Evolutionary conservation across 2,888 invertebrate genomes (phyloP).

Genomic region (Phengaris arion): DNA sequence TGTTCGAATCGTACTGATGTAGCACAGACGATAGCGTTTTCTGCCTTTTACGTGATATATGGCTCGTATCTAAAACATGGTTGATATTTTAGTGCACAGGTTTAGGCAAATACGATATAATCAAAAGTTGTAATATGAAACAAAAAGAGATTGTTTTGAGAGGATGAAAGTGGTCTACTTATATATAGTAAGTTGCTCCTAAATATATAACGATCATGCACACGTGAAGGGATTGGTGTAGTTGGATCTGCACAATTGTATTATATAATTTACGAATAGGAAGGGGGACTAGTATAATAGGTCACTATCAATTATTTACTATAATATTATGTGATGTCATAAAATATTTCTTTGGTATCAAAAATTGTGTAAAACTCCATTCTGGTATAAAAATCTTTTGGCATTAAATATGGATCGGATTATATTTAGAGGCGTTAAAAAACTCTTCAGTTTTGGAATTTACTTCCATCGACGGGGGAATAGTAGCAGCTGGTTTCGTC

Average conservation of each 20-base stretch:
- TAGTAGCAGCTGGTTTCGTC: slow-evolving; percentile 93
- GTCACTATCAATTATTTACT: background rate
- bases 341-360: slow-evolving; percentile 14
- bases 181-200: background rate
- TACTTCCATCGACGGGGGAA: slow-evolving; percentile 89
- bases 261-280: background rate
- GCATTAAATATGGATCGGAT: slow-evolving; percentile 30
- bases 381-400: slow-evolving; percentile 25
- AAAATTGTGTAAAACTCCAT: slow-evolving; percentile 15
- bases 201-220: background rate
- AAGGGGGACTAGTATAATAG: background rate
- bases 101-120: background rate
- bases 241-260: background rate
- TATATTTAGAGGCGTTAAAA: background rate
- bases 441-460: slow-evolving; percentile 70
- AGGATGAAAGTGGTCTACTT: background rate
- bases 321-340: background rate
- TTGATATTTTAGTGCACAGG: slow-evolving; percentile 32
- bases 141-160: background rate
- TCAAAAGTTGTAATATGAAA: background rate
- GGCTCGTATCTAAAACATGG: slow-evolving; percentile 41
- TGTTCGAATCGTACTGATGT: slow-evolving; percentile 55
- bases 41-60: slow-evolving; percentile 51
- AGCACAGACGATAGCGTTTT: slow-evolving; percentile 49
- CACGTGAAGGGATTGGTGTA: background rate